Evolutionary conservation across 53 echinoderm and acorn worm species (phyloP).

Genomic region (Actinopyga echinites): DNA sequence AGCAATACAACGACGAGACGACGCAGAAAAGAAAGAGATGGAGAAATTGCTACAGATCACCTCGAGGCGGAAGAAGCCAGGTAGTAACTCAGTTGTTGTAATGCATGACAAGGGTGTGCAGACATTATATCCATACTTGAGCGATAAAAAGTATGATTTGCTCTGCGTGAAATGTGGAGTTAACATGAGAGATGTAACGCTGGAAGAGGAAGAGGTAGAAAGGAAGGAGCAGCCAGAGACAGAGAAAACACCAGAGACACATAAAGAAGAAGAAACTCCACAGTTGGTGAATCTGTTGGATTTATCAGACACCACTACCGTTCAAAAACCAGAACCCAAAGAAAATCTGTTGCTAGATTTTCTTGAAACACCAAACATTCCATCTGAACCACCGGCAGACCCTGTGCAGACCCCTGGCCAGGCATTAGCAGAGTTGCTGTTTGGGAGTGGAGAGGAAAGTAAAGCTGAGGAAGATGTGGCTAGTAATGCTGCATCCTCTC

Average conservation of each 20-base stretch:
- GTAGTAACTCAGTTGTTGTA: constrained; percentile 61
- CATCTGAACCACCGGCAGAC: constrained; percentile 44
- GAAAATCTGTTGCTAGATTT: constrained; percentile 80
- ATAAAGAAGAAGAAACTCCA: constrained; percentile 40
- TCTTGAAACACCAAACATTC: constrained; percentile 59
- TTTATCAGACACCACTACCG: constrained; percentile 73
- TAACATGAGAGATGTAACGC: constrained; percentile 58
- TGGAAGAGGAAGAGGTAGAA: constrained; percentile 53
- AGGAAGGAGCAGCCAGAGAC: neutral
- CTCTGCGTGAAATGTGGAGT: constrained; percentile 84
- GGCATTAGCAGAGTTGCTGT: constrained; percentile 43
- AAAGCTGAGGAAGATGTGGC: constrained; percentile 30
- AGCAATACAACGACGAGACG: constrained; percentile 92
- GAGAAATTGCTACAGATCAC: constrained; percentile 80
- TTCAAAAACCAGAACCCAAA: constrained; percentile 54
- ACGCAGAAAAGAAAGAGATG: constrained; percentile 90
- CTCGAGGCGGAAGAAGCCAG: constrained; percentile 56
- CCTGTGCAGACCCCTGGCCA: constrained; percentile 38
- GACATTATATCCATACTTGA: constrained; percentile 58
- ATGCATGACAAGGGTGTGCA: constrained; percentile 93
- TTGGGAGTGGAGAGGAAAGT: constrained; percentile 10
- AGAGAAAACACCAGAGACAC: neutral
- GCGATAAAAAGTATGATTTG: constrained; percentile 61
- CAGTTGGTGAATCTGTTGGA: constrained; percentile 77
- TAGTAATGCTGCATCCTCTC: constrained; percentile 65